phyloP scores from a whole-genome alignment of 53 echinoderm and acorn worm species.

The Paelopatides confundens region DNA sequence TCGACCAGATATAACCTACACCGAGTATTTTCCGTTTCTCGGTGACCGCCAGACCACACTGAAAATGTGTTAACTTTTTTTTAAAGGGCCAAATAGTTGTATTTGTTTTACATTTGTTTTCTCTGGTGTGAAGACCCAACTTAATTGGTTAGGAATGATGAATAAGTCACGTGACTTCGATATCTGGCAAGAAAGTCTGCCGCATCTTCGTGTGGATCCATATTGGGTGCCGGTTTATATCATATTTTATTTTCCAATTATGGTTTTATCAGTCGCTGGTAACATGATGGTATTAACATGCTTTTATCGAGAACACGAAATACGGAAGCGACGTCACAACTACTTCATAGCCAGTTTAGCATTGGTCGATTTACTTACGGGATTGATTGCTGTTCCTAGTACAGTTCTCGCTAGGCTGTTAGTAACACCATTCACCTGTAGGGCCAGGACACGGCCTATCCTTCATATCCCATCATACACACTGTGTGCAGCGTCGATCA shows the following conservation, averaged over 20 bases:
- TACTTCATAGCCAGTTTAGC: slow-evolving; percentile 41
- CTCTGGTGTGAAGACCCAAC: background rate
- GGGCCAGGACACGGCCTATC: slow-evolving; percentile 36
- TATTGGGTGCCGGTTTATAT: background rate
- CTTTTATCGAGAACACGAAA: slow-evolving; percentile 11
- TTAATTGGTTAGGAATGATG: no score
- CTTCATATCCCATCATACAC: slow-evolving; percentile 34
- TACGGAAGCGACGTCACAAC: slow-evolving; percentile 36
- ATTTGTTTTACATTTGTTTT: background rate
- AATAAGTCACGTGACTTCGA: no score
- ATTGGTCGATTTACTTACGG: background rate
- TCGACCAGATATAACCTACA: no score
- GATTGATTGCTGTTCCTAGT: slow-evolving; percentile 16
- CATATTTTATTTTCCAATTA: background rate
- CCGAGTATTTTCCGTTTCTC: no score
- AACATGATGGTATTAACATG: background rate
- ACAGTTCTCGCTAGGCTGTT: slow-evolving; percentile 22
- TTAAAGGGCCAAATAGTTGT: background rate
- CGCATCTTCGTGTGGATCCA: slow-evolving; percentile 25
- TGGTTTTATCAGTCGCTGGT: slow-evolving; percentile 7
- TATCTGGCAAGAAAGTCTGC: background rate
- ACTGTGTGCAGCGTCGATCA: slow-evolving; percentile 16
- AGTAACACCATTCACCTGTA: slow-evolving; percentile 14
- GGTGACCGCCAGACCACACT: no score
- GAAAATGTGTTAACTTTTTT: no score